Evolutionary conservation across 2,888 invertebrate genomes (phyloP).

Genomic region (Dynastes hyllus): DNA sequence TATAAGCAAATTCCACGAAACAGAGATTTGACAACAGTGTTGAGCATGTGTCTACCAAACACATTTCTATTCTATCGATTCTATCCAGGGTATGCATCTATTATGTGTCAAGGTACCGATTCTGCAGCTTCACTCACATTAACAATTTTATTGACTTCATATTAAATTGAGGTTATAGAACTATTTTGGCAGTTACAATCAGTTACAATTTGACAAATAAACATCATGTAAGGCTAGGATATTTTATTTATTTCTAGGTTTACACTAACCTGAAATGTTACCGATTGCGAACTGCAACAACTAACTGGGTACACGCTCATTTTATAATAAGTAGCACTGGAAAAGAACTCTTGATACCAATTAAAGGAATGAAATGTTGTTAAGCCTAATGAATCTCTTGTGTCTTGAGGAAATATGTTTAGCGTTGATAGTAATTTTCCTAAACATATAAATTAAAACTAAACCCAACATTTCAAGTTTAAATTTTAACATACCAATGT

Average conservation of each 20-base stretch:
- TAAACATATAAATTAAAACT: conserved; percentile 57
- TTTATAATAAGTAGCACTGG: conserved; percentile 71
- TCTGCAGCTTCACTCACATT: too few species aligned
- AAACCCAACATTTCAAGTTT: background rate
- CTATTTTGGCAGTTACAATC: too few species aligned
- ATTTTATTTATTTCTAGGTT: background rate
- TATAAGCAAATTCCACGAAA: too few species aligned
- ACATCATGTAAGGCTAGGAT: background rate
- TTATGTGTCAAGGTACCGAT: too few species aligned
- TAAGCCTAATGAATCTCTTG: conserved; percentile 71
- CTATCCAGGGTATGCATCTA: too few species aligned
- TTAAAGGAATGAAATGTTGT: conserved; percentile 74
- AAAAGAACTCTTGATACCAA: conserved; percentile 69
- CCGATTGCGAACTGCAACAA: conserved; percentile 73
- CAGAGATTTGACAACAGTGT: too few species aligned
- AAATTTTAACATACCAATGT: conserved; percentile 69
- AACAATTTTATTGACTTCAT: too few species aligned
- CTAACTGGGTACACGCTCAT: conserved; percentile 71
- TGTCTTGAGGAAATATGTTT: conserved; percentile 72
- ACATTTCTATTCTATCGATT: too few species aligned
- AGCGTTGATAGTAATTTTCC: conserved; percentile 73
- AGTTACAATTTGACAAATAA: background rate
- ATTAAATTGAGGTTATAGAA: too few species aligned
- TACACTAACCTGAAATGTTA: conserved; percentile 71
- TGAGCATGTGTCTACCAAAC: too few species aligned